Conservation (phyloP, 2,888 invertebrate genomes). For the Alsophila aescularia region DNA sequence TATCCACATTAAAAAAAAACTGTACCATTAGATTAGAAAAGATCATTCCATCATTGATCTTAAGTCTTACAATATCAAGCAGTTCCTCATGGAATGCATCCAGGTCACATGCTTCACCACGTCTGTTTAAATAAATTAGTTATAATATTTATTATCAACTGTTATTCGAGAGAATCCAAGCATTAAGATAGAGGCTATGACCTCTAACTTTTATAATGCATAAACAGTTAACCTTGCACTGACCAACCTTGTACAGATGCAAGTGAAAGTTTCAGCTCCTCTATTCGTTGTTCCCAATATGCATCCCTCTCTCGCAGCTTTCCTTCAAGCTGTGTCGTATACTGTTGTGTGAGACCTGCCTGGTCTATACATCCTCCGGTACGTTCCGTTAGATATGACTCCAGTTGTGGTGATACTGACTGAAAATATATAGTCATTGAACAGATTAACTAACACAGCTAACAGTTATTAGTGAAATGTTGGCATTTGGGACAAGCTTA, state of each 20-base stretch:
- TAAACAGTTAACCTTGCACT: conserved; percentile 1
- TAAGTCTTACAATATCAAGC: no score
- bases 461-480: background rate
- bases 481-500: background rate
- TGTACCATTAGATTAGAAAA: no score
- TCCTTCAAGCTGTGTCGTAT: conserved; percentile 84
- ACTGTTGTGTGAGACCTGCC: conserved; percentile 81
- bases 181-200: background rate
- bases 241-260: conserved; percentile 88
- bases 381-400: conserved; percentile 73
- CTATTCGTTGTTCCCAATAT: conserved; percentile 86
- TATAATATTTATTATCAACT: background rate
- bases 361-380: conserved; percentile 73
- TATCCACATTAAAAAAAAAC: no score
- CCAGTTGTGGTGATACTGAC: conserved; percentile 79
- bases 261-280: conserved; percentile 81
- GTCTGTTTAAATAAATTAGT: no score
- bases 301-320: conserved; percentile 85
- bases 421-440: conserved; percentile 45
- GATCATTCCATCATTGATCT: no score
- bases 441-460: background rate
- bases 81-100: no score
- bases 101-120: no score
- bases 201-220: conserved; percentile 1
- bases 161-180: background rate